Base-by-base conservation (phyloP, 2,888 invertebrate species). In the Andrena bicolor region DNA sequence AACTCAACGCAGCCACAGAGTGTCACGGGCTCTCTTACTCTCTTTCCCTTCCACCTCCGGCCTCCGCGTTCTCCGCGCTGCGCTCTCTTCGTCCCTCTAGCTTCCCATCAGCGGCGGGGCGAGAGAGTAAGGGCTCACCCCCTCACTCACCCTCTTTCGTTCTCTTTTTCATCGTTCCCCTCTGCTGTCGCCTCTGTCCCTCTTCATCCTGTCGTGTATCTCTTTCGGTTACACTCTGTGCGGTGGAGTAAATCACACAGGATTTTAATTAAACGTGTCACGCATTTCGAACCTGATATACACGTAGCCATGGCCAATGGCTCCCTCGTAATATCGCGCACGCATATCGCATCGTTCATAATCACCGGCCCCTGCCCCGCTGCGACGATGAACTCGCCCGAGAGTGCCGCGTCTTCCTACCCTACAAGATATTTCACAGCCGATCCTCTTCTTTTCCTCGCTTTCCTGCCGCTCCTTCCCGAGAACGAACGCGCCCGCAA, bases 181-280 rank as follows among this genome's bases (percentile, higher is more conserved):
- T 61, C 48, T 51, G 71, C n/a, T 20, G 63, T 74, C 53, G 13
- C 41, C 26, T 51, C 73, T 56, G n/a, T 71, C 70, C 53, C 16
- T 73, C 61, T 73, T 68, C 10, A n/a, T 63, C 48, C 30, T 28
- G 10, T 8, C 35, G 28, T 49, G 48, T 30, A 49, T 60, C 82
- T 74, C 79, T 65, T 72, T 77, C 79, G 76, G 66, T 74, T 68
- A 65, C 81, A 69, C 79, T 79, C 78, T 66, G 71, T 68, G 78
- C 80, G 79, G 84, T 81, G 86, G 87, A 91, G 91, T 92, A 92
- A 92, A 92, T 92, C 92, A 92, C 90, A 83, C 86, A 80, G 90
- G 90, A 92, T 92, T 92, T 92, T 92, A 92, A 92, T 92, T 92
- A 92, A 92, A 92, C 92, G 90, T 90, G 92, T 92, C 92, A 91